Evolutionary conservation across 2,888 invertebrate species (phyloP).

Genomic region (Ophion obscuratus): DNA sequence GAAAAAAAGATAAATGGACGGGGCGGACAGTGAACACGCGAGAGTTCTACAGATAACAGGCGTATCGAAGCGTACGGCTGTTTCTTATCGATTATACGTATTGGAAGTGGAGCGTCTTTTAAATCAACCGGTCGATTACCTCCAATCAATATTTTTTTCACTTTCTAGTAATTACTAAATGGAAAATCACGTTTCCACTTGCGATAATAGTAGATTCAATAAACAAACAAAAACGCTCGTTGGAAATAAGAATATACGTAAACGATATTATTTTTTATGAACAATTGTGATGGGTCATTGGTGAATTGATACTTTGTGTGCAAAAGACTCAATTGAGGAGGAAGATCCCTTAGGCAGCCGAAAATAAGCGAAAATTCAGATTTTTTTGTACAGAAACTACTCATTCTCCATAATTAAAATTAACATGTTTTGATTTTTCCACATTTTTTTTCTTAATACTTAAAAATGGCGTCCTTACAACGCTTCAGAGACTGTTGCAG

Average conservation of each 20-base stretch:
- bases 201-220: not conserved
- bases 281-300: not conserved
- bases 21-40: conserved; percentile 4
- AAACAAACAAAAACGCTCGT: no score
- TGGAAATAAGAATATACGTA: not conserved
- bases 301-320: not conserved
- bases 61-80: conserved; percentile 31
- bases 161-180: not conserved
- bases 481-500: no score
- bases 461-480: no score
- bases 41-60: conserved; percentile 25
- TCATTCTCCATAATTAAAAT: no score
- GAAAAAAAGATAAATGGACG: conserved; percentile 4
- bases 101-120: conserved; percentile 25
- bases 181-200: not conserved
- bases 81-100: conserved; percentile 26
- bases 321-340: no score
- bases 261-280: not conserved
- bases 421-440: no score
- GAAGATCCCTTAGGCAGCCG: no score
- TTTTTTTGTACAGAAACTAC: no score
- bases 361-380: no score
- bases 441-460: no score
- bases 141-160: not conserved
- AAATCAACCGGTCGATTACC: not conserved